Evolutionary conservation across 2,113 vertebrate species (phyloP).

Genomic region (Amazona vittata): DNA sequence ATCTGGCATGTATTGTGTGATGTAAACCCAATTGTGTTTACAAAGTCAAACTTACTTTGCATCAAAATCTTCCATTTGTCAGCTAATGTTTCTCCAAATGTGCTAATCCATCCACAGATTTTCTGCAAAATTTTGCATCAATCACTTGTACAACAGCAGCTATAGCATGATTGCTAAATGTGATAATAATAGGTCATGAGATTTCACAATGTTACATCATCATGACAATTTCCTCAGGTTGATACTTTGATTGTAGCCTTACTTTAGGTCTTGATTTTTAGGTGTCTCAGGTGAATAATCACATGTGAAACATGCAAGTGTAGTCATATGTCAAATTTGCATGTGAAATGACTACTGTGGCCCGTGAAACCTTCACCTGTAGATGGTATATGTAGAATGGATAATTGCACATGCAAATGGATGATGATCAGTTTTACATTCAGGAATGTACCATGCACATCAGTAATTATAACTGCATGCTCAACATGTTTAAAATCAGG

Average conservation of each 20-base stretch:
- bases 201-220: neutral
- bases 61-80: neutral
- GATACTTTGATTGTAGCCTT: neutral
- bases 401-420: constrained; percentile 15
- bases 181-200: neutral
- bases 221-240: neutral
- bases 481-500: neutral
- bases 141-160: neutral
- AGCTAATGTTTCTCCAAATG: neutral
- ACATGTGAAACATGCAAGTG: neutral
- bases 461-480: neutral
- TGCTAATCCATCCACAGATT: neutral
- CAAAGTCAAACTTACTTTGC: neutral
- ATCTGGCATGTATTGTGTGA: neutral
- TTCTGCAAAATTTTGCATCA: neutral
- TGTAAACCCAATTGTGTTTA: neutral
- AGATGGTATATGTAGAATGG: neutral
- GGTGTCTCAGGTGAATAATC: neutral
- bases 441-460: neutral
- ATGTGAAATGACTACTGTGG: neutral
- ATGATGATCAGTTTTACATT: neutral
- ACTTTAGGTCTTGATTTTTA: neutral
- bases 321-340: neutral
- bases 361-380: neutral
- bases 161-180: neutral